Conservation (phyloP, 2,797 vertebrate genomes). For the Xyrichtys novacula region DNA sequence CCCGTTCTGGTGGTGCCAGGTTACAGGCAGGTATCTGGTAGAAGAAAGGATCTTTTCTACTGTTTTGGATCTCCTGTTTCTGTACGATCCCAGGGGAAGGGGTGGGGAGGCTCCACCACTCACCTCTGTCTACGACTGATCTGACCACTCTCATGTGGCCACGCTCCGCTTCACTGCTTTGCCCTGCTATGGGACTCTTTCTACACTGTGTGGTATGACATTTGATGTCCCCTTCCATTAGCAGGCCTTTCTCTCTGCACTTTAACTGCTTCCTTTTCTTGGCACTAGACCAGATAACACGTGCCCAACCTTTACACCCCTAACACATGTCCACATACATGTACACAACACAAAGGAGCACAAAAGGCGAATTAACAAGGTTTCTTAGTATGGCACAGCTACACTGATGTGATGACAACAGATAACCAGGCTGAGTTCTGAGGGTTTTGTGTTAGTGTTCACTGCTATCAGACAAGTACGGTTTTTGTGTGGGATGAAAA, state of each 20-base stretch:
- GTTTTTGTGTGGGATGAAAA: neutral
- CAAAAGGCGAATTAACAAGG: conserved; percentile 16
- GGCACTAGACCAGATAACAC: conserved; percentile 40
- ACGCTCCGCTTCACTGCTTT: conserved; percentile 57
- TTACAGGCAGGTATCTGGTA: conserved; percentile 87
- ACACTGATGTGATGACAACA: conserved; percentile 10
- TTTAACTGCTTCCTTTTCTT: conserved; percentile 42
- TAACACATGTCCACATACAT: conserved; percentile 40
- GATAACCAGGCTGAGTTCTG: conserved; percentile 8
- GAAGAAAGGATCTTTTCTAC: conserved; percentile 87
- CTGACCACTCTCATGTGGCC: conserved; percentile 78
- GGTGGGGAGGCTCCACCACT: conserved; percentile 73
- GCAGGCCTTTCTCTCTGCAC: conserved; percentile 40
- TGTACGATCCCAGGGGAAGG: conserved; percentile 77
- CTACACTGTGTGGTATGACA: conserved; percentile 64
- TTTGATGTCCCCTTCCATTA: conserved; percentile 64
- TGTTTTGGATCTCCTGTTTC: conserved; percentile 84
- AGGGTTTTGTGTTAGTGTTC: conserved; percentile 6
- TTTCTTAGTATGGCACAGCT: conserved; percentile 21
- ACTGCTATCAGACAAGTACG: neutral
- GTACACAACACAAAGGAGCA: conserved; percentile 31
- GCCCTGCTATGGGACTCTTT: conserved; percentile 55
- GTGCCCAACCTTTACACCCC: conserved; percentile 13
- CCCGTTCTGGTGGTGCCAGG: conserved; percentile 75
- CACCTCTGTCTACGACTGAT: conserved; percentile 79